These are phyloP conservation scores for Rhinichthys klamathensis DNA, from an alignment of 2,113 vertebrate species.

Conservation along the genomic window DNA sequence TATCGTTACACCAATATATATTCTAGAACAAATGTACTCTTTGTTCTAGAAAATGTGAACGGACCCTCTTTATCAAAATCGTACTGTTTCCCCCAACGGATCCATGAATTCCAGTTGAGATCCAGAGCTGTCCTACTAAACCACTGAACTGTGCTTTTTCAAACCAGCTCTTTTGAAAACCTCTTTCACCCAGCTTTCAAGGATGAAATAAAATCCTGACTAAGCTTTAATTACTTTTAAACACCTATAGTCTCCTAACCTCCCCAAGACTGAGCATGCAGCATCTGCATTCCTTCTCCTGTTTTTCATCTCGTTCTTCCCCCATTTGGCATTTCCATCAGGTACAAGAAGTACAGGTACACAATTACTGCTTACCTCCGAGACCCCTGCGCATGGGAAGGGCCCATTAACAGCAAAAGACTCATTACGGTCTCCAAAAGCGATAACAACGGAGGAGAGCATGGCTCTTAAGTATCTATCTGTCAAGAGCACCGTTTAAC, in stretches of 20 bases:
- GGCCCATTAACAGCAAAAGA: slow-evolving; percentile 74
- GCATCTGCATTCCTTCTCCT: not conserved
- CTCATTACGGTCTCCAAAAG: slow-evolving; percentile 71
- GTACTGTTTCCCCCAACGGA: no score
- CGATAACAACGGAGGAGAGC: slow-evolving; percentile 71
- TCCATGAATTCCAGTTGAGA: not conserved
- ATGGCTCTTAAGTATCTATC: slow-evolving; percentile 72
- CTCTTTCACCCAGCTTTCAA: not conserved
- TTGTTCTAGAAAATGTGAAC: no score
- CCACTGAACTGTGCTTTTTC: not conserved
- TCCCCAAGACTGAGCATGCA: not conserved
- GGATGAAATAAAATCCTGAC: not conserved
- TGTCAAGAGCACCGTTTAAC: slow-evolving; percentile 76
- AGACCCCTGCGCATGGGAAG: slow-evolving; percentile 43
- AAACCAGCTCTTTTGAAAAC: not conserved
- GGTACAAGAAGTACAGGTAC: not conserved
- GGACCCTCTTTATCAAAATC: no score
- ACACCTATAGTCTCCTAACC: not conserved
- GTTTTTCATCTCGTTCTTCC: not conserved
- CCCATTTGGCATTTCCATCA: slow-evolving; percentile 17
- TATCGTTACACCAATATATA: no score
- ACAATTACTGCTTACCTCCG: slow-evolving; percentile 42
- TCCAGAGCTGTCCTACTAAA: not conserved
- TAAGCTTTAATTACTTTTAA: slow-evolving; percentile 19
- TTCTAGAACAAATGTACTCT: no score